Conservation (phyloP, 2,797 vertebrate genomes). For the Chelonia mydas region DNA sequence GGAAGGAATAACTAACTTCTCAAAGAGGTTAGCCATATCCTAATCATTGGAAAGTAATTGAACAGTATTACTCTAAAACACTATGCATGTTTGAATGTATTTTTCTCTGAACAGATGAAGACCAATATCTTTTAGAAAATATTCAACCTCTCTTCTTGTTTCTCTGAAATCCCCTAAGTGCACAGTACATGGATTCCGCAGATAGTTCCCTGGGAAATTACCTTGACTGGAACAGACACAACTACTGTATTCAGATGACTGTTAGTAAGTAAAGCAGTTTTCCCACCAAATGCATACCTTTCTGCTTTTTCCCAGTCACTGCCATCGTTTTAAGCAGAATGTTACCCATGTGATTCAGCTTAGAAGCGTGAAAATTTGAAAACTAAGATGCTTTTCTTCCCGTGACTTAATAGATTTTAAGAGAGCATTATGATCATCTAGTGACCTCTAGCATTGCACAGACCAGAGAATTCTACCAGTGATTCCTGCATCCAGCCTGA, state of each 20-base stretch:
- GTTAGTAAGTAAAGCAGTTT: not conserved
- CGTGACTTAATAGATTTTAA: not conserved
- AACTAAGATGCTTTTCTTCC: not conserved
- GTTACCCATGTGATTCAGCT: fast-evolving
- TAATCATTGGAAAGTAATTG: fast-evolving
- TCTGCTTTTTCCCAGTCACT: not conserved
- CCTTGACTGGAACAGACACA: not conserved
- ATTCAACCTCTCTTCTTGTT: not conserved
- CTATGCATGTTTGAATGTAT: not conserved
- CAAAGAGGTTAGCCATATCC: not conserved
- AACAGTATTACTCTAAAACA: not conserved
- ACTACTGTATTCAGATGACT: not conserved
- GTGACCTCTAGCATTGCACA: not conserved
- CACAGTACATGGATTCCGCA: fast-evolving
- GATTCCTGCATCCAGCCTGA: not conserved
- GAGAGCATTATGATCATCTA: fast-evolving
- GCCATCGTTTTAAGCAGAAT: not conserved
- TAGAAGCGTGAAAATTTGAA: not conserved
- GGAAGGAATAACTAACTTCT: not conserved
- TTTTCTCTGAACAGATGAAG: not conserved
- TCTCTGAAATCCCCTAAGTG: fast-evolving
- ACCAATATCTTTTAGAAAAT: not conserved
- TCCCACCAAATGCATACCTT: not conserved
- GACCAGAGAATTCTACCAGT: fast-evolving
- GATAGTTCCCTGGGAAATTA: not conserved